Evolutionary conservation across 2,113 vertebrate species (phyloP).

Genomic region (Bubo scandiacus): DNA sequence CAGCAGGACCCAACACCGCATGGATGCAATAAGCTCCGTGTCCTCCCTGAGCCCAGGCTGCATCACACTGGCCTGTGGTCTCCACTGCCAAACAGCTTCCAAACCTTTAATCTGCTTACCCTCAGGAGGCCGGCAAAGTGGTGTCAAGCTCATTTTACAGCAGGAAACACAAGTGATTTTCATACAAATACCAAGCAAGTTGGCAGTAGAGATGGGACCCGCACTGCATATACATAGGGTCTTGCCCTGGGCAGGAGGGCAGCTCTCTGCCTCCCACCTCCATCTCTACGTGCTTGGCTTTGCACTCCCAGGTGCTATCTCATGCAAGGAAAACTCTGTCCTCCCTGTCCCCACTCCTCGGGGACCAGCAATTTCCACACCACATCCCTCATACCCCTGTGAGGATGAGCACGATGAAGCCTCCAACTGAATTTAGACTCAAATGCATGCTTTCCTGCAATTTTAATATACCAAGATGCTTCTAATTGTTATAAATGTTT

Average conservation of each 20-base stretch:
- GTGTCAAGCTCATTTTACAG: constrained; percentile 51
- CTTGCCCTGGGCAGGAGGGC: not conserved
- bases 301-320: not conserved
- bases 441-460: not conserved
- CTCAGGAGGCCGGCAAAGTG: constrained; percentile 18
- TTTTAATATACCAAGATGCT: not conserved
- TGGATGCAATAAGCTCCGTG: not conserved
- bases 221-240: not conserved
- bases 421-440: not conserved
- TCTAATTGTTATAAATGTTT: not conserved
- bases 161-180: not conserved
- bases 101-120: constrained; percentile 54
- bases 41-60: accelerated
- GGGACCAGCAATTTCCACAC: not conserved
- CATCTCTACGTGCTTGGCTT: not conserved
- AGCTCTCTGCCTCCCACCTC: not conserved
- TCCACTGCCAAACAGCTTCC: not conserved
- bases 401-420: not conserved
- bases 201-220: not conserved
- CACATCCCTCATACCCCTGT: accelerated
- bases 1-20: not conserved
- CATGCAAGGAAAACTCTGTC: not conserved
- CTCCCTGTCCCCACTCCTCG: accelerated
- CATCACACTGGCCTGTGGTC: not conserved
- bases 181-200: not conserved